These are phyloP conservation scores for Chaetophractus vellerosus DNA, from an alignment of 2,797 vertebrate species.

Conservation along the genomic window DNA sequence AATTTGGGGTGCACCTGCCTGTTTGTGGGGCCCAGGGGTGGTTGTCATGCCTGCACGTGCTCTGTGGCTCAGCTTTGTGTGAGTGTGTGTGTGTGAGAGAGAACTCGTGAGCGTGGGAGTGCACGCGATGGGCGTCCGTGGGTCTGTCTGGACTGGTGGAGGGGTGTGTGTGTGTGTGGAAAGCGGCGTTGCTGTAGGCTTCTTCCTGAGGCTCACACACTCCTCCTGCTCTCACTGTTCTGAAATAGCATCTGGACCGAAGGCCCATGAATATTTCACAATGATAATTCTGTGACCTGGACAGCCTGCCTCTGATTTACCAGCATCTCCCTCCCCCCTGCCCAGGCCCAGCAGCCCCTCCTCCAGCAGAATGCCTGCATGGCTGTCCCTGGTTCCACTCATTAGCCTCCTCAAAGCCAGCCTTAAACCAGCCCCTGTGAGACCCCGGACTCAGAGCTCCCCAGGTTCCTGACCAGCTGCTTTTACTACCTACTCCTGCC, in stretches of 20 bases:
- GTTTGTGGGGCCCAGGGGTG: constrained; percentile 62
- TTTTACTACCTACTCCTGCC: not conserved
- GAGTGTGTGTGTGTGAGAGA: constrained; percentile 26
- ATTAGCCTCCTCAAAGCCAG: not conserved
- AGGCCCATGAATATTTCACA: constrained; percentile 90
- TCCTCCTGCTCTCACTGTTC: constrained; percentile 81
- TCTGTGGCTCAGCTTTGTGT: not conserved
- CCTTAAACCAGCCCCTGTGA: not conserved
- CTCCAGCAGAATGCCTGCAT: not conserved
- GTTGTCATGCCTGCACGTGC: constrained; percentile 49
- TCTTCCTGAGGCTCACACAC: constrained; percentile 78
- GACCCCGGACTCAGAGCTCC: not conserved
- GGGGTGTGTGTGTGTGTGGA: constrained; percentile 43
- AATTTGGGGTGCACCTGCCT: constrained; percentile 67
- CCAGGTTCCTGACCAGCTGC: not conserved
- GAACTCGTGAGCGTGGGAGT: constrained; percentile 63
- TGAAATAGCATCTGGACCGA: constrained; percentile 88
- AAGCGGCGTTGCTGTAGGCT: constrained; percentile 52
- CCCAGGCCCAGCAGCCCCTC: constrained; percentile 58
- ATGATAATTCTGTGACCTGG: constrained; percentile 89
- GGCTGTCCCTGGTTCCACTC: not conserved
- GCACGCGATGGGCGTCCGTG: constrained; percentile 74
- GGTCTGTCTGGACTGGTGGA: constrained; percentile 76
- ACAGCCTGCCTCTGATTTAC: constrained; percentile 82
- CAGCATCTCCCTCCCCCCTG: constrained; percentile 76